A percentile compares a stretch with the other conserved stretches of the same genome.
These are phyloP conservation scores for Spea hammondii DNA, from an alignment of 2,797 vertebrate genomes.

Conservation along the genomic window DNA sequence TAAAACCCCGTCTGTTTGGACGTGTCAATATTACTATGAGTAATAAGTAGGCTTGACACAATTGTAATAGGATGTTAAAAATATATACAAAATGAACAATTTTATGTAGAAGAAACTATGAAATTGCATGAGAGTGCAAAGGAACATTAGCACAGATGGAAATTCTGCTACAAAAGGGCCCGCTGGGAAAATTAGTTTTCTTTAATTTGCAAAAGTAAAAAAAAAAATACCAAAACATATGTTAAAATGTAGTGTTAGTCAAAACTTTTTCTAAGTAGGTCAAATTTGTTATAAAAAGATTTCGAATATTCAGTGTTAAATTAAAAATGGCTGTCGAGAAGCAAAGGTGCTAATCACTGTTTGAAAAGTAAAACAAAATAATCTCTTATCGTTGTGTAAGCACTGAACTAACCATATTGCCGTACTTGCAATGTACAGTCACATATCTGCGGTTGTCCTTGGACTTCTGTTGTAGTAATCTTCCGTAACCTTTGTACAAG, in stretches of 20 bases:
- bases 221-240: constrained; percentile 11
- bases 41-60: too few relatives aligned
- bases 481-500: not conserved
- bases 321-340: constrained; percentile 52
- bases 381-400: constrained; percentile 59
- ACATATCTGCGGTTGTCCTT: constrained; percentile 68
- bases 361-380: constrained; percentile 58
- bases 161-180: constrained; percentile 25
- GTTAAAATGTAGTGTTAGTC: constrained; percentile 55
- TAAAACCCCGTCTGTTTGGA: too few relatives aligned
- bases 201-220: constrained; percentile 31
- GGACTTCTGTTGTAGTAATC: constrained; percentile 61
- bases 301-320: constrained; percentile 65
- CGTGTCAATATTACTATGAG: too few relatives aligned
- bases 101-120: not conserved
- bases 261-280: constrained; percentile 70
- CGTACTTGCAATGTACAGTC: constrained; percentile 64
- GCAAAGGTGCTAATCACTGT: constrained; percentile 69
- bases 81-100: not conserved
- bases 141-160: constrained; percentile 16
- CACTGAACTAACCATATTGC: constrained; percentile 61
- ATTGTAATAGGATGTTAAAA: too few relatives aligned
- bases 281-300: constrained; percentile 62
- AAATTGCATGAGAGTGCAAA: constrained; percentile 1
- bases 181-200: constrained; percentile 25